These are phyloP conservation scores for Siniperca obscura DNA, from an alignment of 2,797 vertebrate genomes.

Conservation along the genomic window DNA sequence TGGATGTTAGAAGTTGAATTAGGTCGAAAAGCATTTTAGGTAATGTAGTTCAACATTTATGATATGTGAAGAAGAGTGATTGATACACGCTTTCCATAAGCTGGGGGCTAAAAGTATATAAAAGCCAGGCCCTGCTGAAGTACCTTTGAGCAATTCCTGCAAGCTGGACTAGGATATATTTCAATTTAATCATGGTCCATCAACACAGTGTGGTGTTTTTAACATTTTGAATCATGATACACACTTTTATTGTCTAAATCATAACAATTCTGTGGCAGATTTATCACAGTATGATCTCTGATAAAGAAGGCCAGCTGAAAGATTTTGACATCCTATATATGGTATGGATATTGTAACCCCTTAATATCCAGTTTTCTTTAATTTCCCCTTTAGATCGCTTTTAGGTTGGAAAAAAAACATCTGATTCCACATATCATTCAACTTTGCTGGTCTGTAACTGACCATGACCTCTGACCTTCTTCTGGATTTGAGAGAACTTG, in stretches of 20 bases:
- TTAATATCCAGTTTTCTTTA: background rate
- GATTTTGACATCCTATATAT: background rate
- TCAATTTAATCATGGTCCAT: background rate
- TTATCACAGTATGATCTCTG: background rate
- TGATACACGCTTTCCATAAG: background rate
- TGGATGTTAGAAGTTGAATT: background rate
- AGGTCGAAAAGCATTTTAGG: constrained; percentile 50
- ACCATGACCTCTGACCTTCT: background rate
- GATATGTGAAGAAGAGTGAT: background rate
- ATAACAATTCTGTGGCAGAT: background rate
- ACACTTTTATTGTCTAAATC: background rate
- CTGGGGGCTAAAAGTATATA: background rate
- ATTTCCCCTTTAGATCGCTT: background rate
- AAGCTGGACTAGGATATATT: background rate
- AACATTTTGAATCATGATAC: background rate
- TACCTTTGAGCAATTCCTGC: background rate
- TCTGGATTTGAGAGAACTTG: background rate
- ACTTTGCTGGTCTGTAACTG: background rate
- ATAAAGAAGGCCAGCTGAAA: too few relatives aligned
- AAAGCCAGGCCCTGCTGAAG: background rate
- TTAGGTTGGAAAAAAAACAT: too few relatives aligned
- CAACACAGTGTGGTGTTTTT: background rate
- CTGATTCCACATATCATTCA: background rate
- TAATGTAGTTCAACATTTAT: constrained; percentile 45
- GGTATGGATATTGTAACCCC: background rate